These are phyloP conservation scores for Neodiprion lecontei DNA, from an alignment of 1,140 invertebrate species.

Conservation along the genomic window DNA sequence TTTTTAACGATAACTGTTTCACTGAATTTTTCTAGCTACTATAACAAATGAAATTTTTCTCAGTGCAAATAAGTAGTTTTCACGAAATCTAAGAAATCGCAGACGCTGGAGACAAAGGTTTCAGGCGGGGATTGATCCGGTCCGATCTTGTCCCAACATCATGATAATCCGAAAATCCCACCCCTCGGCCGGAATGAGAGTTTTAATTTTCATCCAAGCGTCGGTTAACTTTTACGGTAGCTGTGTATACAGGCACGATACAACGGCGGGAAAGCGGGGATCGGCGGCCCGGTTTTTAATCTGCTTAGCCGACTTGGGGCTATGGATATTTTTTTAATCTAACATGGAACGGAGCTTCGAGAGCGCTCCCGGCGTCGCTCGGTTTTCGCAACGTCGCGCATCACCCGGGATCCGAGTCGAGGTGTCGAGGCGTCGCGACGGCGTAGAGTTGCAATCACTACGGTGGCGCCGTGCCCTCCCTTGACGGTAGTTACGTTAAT, in stretches of 20 bases:
- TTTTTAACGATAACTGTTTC: no score
- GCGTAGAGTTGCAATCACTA: slow-evolving; percentile 55
- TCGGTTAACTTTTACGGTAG: slow-evolving; percentile 59
- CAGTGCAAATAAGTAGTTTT: no score
- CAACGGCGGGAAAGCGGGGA: neutral
- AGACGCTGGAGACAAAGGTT: no score
- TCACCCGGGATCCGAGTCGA: slow-evolving; percentile 26
- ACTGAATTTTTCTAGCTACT: no score
- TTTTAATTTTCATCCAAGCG: slow-evolving; percentile 62
- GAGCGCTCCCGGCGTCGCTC: slow-evolving; percentile 42
- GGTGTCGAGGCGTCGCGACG: slow-evolving; percentile 40
- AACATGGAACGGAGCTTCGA: slow-evolving; percentile 37
- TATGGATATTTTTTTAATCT: slow-evolving; percentile 55
- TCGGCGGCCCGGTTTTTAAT: slow-evolving; percentile 59
- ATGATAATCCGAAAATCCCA: no score
- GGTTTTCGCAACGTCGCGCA: slow-evolving; percentile 41
- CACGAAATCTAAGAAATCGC: no score
- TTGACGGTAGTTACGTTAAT: slow-evolving; percentile 61
- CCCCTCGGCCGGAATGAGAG: neutral
- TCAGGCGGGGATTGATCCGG: no score
- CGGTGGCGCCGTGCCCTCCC: slow-evolving; percentile 47
- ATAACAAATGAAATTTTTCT: no score
- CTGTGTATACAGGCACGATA: no score
- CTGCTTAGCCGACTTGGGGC: slow-evolving; percentile 50
- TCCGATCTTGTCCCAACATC: no score